These are phyloP conservation scores for Butastur rufipennis DNA, from an alignment of 2,113 vertebrate species.

Conservation along the genomic window DNA sequence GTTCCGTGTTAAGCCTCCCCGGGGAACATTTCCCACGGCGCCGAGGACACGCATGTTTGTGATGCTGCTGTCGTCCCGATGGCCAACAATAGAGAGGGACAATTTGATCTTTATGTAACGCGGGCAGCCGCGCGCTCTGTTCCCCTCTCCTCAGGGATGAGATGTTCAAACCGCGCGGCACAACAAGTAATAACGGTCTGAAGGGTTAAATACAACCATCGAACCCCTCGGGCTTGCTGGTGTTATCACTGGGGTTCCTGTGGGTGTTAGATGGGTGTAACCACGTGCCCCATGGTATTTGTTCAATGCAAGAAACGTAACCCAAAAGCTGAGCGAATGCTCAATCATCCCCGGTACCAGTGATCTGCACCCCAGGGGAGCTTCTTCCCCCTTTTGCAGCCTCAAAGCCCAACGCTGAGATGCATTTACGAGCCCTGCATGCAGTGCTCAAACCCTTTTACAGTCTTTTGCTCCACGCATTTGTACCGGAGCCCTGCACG, in stretches of 20 bases:
- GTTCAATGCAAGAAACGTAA: neutral
- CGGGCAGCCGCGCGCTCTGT: neutral
- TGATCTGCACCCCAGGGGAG: neutral
- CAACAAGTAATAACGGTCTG: neutral
- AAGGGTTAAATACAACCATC: constrained; percentile 3
- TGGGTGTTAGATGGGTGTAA: neutral
- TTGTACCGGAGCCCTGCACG: neutral
- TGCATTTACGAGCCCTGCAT: neutral
- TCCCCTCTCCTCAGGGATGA: neutral
- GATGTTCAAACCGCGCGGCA: neutral
- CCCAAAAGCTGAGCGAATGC: rapidly evolving
- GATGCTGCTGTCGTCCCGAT: neutral
- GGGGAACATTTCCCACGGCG: constrained; percentile 52
- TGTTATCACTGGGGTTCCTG: neutral
- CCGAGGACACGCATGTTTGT: neutral
- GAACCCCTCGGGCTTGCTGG: neutral
- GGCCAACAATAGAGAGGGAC: constrained; percentile 43
- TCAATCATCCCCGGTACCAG: neutral
- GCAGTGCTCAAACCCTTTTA: neutral
- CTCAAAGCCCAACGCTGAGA: neutral
- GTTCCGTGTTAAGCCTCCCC: constrained; percentile 32
- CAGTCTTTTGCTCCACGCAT: neutral
- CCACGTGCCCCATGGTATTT: rapidly evolving
- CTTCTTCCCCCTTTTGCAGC: neutral
- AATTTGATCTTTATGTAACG: constrained; percentile 8